Evolutionary conservation across 2,113 vertebrate species (phyloP).

Genomic region (Turnix velox): DNA sequence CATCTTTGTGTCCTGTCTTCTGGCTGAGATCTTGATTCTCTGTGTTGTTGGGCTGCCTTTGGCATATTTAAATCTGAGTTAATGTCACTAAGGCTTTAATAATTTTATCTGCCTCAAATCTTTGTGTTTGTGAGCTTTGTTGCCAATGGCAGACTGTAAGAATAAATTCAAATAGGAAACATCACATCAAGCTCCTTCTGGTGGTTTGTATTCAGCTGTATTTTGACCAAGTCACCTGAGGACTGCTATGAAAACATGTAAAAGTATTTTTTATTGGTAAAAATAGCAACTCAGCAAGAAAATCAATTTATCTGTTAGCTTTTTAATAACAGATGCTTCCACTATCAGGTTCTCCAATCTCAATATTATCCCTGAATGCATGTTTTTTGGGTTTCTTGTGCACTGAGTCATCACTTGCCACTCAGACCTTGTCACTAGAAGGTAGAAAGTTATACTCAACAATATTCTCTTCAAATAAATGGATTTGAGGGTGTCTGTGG

Average conservation of each 20-base stretch:
- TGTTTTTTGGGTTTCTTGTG: not conserved
- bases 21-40: not conserved
- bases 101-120: not conserved
- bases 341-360: not conserved
- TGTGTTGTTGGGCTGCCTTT: not conserved
- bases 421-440: not conserved
- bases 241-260: not conserved
- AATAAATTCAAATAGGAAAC: not conserved
- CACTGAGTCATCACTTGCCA: not conserved
- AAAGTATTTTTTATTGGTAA: not conserved
- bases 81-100: not conserved
- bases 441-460: not conserved
- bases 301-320: not conserved
- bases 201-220: not conserved
- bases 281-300: not conserved
- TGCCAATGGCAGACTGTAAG: not conserved
- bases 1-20: not conserved
- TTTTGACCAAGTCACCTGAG: not conserved
- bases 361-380: not conserved
- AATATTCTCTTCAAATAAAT: not conserved
- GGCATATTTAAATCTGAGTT: not conserved
- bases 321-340: not conserved
- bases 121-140: not conserved
- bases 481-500: not conserved
- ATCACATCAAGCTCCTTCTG: not conserved